Percentiles rank a stretch among this genome's conserved stretches.
Evolutionary conservation across 2,797 vertebrate genomes (phyloP).

Genomic region (Artibeus lituratus): DNA sequence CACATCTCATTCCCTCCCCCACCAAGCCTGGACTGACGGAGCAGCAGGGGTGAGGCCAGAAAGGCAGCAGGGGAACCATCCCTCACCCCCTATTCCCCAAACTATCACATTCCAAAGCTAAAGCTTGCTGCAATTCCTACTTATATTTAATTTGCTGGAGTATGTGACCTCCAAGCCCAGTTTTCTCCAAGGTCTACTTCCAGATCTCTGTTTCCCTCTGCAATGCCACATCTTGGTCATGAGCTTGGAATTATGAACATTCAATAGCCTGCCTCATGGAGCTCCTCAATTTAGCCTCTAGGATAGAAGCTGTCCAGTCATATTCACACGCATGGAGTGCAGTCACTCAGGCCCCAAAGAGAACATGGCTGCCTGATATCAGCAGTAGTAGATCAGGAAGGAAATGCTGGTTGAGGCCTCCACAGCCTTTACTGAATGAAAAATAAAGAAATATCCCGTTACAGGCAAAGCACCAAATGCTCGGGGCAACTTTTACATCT

Average conservation of each 20-base stretch:
- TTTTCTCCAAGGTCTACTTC: neutral
- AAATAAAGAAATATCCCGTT: neutral
- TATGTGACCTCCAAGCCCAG: neutral
- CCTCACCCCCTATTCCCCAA: neutral
- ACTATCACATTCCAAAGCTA: neutral
- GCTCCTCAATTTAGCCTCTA: neutral
- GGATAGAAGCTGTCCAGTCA: neutral
- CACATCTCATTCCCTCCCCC: neutral
- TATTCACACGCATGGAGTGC: neutral
- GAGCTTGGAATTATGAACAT: neutral
- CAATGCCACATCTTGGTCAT: neutral
- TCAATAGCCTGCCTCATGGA: neutral
- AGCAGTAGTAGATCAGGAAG: neutral
- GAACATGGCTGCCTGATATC: neutral
- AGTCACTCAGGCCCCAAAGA: neutral
- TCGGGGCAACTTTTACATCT: neutral
- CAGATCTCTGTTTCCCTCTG: neutral
- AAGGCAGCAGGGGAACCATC: neutral
- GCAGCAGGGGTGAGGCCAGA: neutral
- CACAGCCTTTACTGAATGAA: neutral
- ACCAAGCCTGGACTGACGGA: neutral
- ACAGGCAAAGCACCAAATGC: neutral
- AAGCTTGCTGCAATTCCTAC: neutral
- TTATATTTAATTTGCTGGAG: neutral
- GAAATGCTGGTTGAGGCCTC: neutral